Base-by-base conservation (phyloP, 1,140 invertebrate genomes). In the Belonocnema kinseyi region DNA sequence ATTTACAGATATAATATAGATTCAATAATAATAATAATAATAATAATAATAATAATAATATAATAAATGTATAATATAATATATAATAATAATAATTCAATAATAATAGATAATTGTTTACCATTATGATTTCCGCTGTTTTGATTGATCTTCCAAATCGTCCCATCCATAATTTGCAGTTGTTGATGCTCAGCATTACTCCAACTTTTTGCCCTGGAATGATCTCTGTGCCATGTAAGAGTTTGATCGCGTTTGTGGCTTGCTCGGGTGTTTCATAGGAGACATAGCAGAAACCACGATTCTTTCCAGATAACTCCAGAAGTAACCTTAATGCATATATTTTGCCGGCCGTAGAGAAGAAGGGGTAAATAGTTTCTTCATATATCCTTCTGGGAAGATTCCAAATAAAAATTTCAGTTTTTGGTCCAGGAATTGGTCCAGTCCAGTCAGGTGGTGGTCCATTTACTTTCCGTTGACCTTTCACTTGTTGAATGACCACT, bases 361-460 rank as follows among this genome's bases (percentile, higher is more conserved):
- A 85, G 0, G 96, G 95, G n/a, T 97, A 94, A 8, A 98, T 88
- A 75, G 96, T 95, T 84, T 96, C 94, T 91, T 98, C 97, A 85
- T 93, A 96, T 72, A 95, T 91, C 85, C 96, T 93, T n/a, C 95
- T 89, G 0, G 97, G 97, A 13, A 98, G 92, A 85, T 95, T 96
- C 0, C 96, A 96, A 33, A 98, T 92, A 88, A 97, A 98, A 16
- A 98, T 92, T 92, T 98, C 97, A 86, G 94, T 95, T 5, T 94
- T 93, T 79, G 93, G 94, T 3, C 87, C 91, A 0, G 92, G 93
- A 0, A 92, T 88, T 4, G 91, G 87, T 7, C 40, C 40, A 40
- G 8, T 7, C 40, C 40, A 40, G 0, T 7, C 40, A 33, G 53
- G 33, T 6, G 0, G 92, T 92, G 1, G 40, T 85, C 93, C 93